Base-by-base conservation (phyloP, 2,888 invertebrate genomes). In the Didymodactylos carnosus region DNA sequence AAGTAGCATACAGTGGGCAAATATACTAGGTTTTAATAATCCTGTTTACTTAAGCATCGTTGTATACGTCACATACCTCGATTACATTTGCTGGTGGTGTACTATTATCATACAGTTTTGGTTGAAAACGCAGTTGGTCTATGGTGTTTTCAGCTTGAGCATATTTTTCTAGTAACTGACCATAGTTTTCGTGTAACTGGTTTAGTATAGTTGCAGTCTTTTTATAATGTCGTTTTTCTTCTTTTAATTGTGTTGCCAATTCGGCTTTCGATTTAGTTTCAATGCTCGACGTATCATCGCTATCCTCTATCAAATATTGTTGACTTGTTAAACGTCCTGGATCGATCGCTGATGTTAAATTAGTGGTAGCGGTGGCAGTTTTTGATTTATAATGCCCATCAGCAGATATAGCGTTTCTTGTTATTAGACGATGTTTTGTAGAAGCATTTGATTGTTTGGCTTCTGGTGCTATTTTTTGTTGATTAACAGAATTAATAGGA, bases 101-200 rank as follows among this genome's bases (percentile, higher is more conserved):
- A 19, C 35, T 39, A 69, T 69, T 71, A 19, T 35, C 39, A 8
- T 14, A 19, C 10, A 70, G 19, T 40, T 73, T 69, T 10, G 70
- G 69, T 69, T 73, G 62, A 10, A 74, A 40, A 35, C 74, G 40
- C 35, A 74, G 71, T 16, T 71, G 62, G 71, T 74, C 74, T 29
- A 74, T 74, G 1, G 71, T 71, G 43, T 74, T 74, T 46, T 74
- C 74, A n/a, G 74, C 74, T 69, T 74, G 71, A 53, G 74, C 74
- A 69, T 74, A 74, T 39, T 74, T 71, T 43, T 74, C 70, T 46
- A 74, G 69, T 69, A 74, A 69, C 25, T 53, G 16, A 16, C 35
- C 43, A 39, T 74, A 74, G 49, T 71, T 74, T 62, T 71, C 49
- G n/a, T 74, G 74, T 8, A 74, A 43, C 40, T 74, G 40, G 62